Percentiles rank a stretch among this genome's conserved stretches.
Conservation (phyloP, 2,888 invertebrate genomes). For the Crematogaster levior region DNA sequence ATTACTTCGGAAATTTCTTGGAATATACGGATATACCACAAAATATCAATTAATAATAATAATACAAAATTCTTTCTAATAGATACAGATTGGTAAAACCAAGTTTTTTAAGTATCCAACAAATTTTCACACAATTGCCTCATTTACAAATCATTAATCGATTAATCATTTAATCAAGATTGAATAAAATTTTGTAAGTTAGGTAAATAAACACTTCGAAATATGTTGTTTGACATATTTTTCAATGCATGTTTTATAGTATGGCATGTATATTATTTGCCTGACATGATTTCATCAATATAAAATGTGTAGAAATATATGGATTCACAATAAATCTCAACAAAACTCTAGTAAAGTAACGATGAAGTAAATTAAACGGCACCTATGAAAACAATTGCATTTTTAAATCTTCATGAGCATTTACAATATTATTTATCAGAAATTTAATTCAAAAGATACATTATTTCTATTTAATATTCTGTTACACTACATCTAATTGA, state of each 20-base stretch:
- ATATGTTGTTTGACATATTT: not conserved
- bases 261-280: not conserved
- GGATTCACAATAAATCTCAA: not conserved
- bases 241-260: not conserved
- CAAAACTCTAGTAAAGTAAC: not conserved
- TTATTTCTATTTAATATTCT: not conserved
- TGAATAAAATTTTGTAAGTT: not conserved
- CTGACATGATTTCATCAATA: not conserved
- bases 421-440: not conserved
- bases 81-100: not conserved
- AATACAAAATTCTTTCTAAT: not conserved
- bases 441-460: conserved; percentile 3
- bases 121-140: too few relatives aligned
- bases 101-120: too few relatives aligned
- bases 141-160: not conserved
- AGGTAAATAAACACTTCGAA: not conserved
- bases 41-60: not conserved
- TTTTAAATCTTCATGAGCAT: not conserved
- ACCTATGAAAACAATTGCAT: not conserved
- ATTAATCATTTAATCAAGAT: not conserved
- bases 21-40: not conserved
- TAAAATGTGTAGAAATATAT: not conserved
- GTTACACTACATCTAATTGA: not conserved
- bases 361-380: not conserved
- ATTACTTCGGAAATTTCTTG: not conserved